Base-by-base conservation (phyloP, 92 coral and sea anemone genomes). In the Bergia puertoricense region DNA sequence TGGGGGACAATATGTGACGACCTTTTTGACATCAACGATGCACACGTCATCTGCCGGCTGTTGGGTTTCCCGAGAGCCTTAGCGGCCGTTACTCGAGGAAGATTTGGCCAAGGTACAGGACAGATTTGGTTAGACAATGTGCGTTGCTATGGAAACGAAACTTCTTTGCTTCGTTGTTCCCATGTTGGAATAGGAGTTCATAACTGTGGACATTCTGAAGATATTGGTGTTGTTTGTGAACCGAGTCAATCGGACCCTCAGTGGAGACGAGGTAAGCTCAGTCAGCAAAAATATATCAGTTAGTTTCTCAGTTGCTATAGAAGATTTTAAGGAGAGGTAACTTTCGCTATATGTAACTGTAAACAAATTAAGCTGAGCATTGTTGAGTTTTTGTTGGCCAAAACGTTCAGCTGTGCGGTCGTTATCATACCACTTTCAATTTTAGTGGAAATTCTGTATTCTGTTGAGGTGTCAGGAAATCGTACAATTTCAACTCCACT, bases 1-100 rank as follows among this genome's bases (percentile, higher is more conserved):
- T 79, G 83, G 83, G 83, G 83, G n/a, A 79, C 83, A 48, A 79
- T 79, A 2, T 79, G 83, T 30, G 83, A 79, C 43, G 69, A 79
- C n/a, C 20, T 2, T 8, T 48, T 79, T n/a, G 83, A 79, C 22
- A 79, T 79, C 20, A 79, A 79, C 39, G 83, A 54, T 22, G 83
- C 83, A 11, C 83, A 79, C 42, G 83, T 79, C 8, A 51, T 79
- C 67, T 79, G 83, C 42, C 67, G 83, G 1, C 22, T 51, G 36
- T 79, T 79, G 83, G 83, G 68, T 23, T 51, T 46, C 62, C 37
- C 81, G 3, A 14, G 59, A 78, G 81, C 81, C 41, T 46, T 43
- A 22, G 40, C 39, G 10, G 81, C 62, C 14, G 59, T 78, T 18
- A 48, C 13, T 2, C 57, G 1, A 14, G 81, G 59, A 22, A 22